Base-by-base conservation (phyloP, 2,113 vertebrate species). In the Falco punctatus region DNA sequence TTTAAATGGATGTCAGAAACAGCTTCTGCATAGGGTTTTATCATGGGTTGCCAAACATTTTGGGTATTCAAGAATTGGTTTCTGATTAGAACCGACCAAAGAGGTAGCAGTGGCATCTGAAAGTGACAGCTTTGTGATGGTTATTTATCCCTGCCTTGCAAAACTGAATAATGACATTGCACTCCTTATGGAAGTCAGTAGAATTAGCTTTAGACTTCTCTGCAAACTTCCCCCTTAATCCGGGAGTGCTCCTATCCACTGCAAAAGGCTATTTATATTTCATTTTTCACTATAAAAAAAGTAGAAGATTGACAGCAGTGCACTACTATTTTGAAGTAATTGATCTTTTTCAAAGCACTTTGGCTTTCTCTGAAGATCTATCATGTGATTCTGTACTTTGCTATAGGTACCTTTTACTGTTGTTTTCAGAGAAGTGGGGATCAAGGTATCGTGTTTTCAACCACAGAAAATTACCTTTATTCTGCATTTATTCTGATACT, bases 281-380 rank as follows among this genome's bases (percentile, higher is more conserved):
- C 74, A 72, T 91, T 91, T 92, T 61, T 92, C 81, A 44, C 58
- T 72, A 35, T 71, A 95, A 94, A 86, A 32, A 40, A 69, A 75
- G 81, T 59, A 91, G 57, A 85, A 87, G 94, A 96, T 59, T 89
- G 86, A 81, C 91, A 97, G 87, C 52, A 44, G n/a, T 28, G 70
- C 57, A 59, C 73, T 83, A 30, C 0, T n/a, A 35, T 78, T 94
- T 89, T 85, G 19, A 64, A 85, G 82, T 91, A 92, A 89, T 79
- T 89, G 89, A 94, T 96, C 69, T 92, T 94, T 91, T 81, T 89
- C 84, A 91, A 87, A 96, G 87, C 65, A 72, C 69, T 94, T 57
- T 35, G 49, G 44, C 52, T 95, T 81, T 71, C 64, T 83, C 72
- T 95, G 77, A 75, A 95, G 57, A 86, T 30, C 59, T 71, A 38